phyloP scores from a whole-genome alignment of 2,888 invertebrate species.

The Cordilura impudica region DNA sequence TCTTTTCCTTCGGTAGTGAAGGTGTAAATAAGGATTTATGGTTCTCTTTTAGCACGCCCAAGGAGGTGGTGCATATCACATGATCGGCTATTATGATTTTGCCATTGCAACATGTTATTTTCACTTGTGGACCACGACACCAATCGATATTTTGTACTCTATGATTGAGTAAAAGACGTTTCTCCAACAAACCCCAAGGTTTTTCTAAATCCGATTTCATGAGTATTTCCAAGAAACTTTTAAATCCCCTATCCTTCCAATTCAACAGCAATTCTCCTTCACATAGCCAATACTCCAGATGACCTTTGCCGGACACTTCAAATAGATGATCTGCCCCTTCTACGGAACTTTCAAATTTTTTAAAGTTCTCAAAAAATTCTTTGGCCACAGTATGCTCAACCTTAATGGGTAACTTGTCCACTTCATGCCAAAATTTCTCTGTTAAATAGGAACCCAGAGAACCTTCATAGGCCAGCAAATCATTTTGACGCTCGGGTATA shows the following conservation, averaged over 20 bases:
- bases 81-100: slow-evolving; percentile 59
- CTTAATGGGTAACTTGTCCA: slow-evolving; percentile 67
- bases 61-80: slow-evolving; percentile 79
- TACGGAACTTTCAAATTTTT: slow-evolving; percentile 78
- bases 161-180: slow-evolving; percentile 61
- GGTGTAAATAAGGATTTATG: slow-evolving; percentile 78
- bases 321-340: slow-evolving; percentile 83
- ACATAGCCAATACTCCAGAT: slow-evolving; percentile 83
- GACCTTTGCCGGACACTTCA: slow-evolving; percentile 83
- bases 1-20: slow-evolving; percentile 77
- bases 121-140: neutral
- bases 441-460: slow-evolving; percentile 74
- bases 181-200: slow-evolving; percentile 71
- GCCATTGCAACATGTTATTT: slow-evolving; percentile 54
- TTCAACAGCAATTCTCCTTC: slow-evolving; percentile 84
- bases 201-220: slow-evolving; percentile 73
- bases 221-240: slow-evolving; percentile 83
- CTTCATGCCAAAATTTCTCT: slow-evolving; percentile 68
- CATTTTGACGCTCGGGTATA: slow-evolving; percentile 71
- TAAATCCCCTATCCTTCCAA: slow-evolving; percentile 87
- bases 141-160: slow-evolving; percentile 59
- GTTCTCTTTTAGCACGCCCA: slow-evolving; percentile 81
- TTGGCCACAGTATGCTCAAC: slow-evolving; percentile 76
- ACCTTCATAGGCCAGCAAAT: slow-evolving; percentile 71
- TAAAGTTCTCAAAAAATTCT: slow-evolving; percentile 81